Percentiles rank a stretch among this genome's conserved stretches.
Conservation (phyloP, 2,888 invertebrate species). For the Drosophila mulleri region DNA sequence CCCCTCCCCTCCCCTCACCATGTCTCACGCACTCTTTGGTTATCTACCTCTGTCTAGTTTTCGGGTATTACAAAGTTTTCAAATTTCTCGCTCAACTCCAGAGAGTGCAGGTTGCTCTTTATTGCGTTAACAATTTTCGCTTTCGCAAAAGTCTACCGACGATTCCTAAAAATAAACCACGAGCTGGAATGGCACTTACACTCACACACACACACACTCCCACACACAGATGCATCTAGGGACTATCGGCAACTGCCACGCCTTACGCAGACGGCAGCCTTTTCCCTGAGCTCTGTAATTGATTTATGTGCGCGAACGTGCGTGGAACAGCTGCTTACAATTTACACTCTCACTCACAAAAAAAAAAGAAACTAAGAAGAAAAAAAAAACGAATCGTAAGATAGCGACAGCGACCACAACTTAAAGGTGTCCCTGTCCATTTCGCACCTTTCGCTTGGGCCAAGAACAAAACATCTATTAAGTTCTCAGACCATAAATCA, state of each 20-base stretch:
- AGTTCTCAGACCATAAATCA: background rate
- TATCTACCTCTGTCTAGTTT: slow-evolving; percentile 5
- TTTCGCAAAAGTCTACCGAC: slow-evolving; percentile 63
- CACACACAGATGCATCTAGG: slow-evolving; percentile 16
- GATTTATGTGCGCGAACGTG: slow-evolving; percentile 75
- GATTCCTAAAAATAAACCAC: slow-evolving; percentile 18
- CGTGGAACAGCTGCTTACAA: slow-evolving; percentile 70
- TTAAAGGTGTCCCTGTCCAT: slow-evolving; percentile 20
- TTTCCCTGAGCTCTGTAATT: slow-evolving; percentile 65
- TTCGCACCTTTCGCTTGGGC: background rate
- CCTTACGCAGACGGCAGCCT: slow-evolving; percentile 24
- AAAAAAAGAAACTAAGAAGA: slow-evolving; percentile 12
- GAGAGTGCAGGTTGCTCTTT: slow-evolving; percentile 70
- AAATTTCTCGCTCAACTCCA: slow-evolving; percentile 61
- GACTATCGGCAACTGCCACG: slow-evolving; percentile 40
- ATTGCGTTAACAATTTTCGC: slow-evolving; percentile 72
- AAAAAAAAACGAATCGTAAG: slow-evolving; percentile 2
- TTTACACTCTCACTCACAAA: slow-evolving; percentile 16
- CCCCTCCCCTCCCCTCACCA: no score
- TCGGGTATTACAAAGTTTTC: slow-evolving; percentile 72
- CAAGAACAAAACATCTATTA: background rate
- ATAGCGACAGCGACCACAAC: slow-evolving; percentile 34
- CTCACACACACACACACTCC: slow-evolving; percentile 10
- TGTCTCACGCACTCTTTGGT: background rate
- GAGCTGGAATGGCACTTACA: background rate